Evolutionary conservation across 2,888 invertebrate species (phyloP), one percentile per base, ranked within the genome.

Genomic region (Cosmia pyralina): DNA sequence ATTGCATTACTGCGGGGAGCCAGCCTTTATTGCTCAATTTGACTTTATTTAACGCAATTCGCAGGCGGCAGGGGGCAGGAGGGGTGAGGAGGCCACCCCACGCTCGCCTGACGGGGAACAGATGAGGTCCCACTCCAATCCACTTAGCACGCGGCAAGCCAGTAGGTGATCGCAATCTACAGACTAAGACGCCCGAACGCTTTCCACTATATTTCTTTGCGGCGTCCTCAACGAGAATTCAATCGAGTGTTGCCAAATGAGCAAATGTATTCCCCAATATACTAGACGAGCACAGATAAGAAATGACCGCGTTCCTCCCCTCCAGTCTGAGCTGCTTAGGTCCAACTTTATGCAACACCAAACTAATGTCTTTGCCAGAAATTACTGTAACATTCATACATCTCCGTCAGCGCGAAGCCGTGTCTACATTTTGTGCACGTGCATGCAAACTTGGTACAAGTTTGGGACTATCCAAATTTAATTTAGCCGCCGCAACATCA

Each of bases 11-110:
- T 89, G 93, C 92, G 93, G 93, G 91, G 89, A 92, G 91, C 93
- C 92, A 89, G 94, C 94, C 95, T 96, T 96, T 96, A 96, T 96
- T 96, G 95, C 95, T 96, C 96, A 96, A 96, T 96, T 96, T 96
- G 95, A 95, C 95, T 96, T 96, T 96, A 95, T 96, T 96, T 95
- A 96, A 95, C 94, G 92, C 93, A 93, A 92, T 92, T 92, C 92
- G 87, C 90, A 87, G 81, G 90, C 89, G 87, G 79, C 77, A 82
- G 81, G 81, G 86, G 86, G 83, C 81, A 82, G 48, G 83, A 85
- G 85, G 85, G 38, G 28, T 15, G 75, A 22, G 72, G 83, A 85
- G 86, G 83, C 89, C 90, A 86, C 89, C 89, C 88, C 86, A 86
- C 88, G 88, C 88, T 86, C 88, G 89, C 83, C 92, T 93, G 95